A percentile compares a stretch with the other conserved stretches of the same genome.
Evolutionary conservation across 2,797 vertebrate genomes (phyloP).

Genomic region (Melanotaenia trifasciata): DNA sequence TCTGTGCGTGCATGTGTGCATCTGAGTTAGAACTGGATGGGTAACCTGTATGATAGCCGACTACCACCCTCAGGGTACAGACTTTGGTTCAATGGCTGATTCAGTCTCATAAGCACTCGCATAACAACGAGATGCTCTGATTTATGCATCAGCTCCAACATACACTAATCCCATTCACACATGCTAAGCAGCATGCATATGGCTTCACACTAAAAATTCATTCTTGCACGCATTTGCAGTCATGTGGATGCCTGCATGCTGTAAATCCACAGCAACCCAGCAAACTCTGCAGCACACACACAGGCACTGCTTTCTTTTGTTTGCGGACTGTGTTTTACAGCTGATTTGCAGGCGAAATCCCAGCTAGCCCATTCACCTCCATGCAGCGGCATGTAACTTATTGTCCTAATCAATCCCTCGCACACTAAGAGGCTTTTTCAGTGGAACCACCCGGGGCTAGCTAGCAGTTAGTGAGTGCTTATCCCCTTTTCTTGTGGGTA

Average conservation of each 20-base stretch:
- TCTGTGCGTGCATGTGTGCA: background rate
- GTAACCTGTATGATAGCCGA: slow-evolving; percentile 66
- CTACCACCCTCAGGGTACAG: slow-evolving; percentile 59
- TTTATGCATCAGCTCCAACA: slow-evolving; percentile 20
- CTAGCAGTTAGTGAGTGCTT: slow-evolving; percentile 45
- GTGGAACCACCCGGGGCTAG: slow-evolving; percentile 53
- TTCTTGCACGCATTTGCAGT: slow-evolving; percentile 14
- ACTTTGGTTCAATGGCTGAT: slow-evolving; percentile 52
- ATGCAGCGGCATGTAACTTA: slow-evolving; percentile 55
- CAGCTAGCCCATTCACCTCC: slow-evolving; percentile 49
- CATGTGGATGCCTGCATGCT: slow-evolving; percentile 17
- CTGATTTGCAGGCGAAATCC: slow-evolving; percentile 58
- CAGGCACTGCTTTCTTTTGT: slow-evolving; percentile 26
- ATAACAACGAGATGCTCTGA: slow-evolving; percentile 28
- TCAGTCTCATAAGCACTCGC: slow-evolving; percentile 30
- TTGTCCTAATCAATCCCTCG: slow-evolving; percentile 74
- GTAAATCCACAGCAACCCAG: slow-evolving; percentile 36
- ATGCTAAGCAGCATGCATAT: slow-evolving; percentile 5
- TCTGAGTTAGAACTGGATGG: slow-evolving; percentile 22
- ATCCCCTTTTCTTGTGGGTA: slow-evolving; percentile 54
- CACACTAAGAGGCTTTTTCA: slow-evolving; percentile 73
- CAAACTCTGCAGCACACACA: slow-evolving; percentile 14
- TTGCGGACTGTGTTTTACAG: slow-evolving; percentile 46
- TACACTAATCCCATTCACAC: background rate
- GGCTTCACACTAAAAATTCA: slow-evolving; percentile 1